phyloP scores from a whole-genome alignment of 2,888 invertebrate genomes.

The Phengaris arion region DNA sequence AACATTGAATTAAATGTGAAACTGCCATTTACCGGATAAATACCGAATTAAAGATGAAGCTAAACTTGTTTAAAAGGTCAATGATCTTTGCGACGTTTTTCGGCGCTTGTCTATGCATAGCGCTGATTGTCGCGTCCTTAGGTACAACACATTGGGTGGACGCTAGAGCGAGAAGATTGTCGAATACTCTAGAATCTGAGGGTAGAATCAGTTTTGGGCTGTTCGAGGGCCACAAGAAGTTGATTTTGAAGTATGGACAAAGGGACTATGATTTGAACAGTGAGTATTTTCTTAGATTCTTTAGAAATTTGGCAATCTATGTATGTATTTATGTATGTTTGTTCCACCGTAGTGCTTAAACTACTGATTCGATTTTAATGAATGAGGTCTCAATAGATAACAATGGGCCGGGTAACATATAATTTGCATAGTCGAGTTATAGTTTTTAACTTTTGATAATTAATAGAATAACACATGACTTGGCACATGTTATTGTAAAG shows the following conservation, averaged over 20 bases:
- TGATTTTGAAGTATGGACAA: slow-evolving; percentile 89
- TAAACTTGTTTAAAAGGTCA: slow-evolving; percentile 86
- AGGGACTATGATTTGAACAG: slow-evolving; percentile 87
- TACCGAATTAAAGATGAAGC: slow-evolving; percentile 65
- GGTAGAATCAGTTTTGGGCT: slow-evolving; percentile 91
- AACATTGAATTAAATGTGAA: not conserved
- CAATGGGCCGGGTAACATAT: too few relatives aligned
- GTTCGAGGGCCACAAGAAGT: slow-evolving; percentile 90
- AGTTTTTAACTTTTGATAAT: too few relatives aligned
- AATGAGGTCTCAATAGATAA: too few relatives aligned
- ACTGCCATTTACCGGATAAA: slow-evolving; percentile 8
- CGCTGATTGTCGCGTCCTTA: slow-evolving; percentile 88
- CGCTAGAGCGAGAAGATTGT: slow-evolving; percentile 84
- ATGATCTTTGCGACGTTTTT: slow-evolving; percentile 91
- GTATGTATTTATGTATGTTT: too few relatives aligned
- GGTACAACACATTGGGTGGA: slow-evolving; percentile 92
- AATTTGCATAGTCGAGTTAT: too few relatives aligned
- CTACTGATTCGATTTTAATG: too few relatives aligned
- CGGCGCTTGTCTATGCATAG: slow-evolving; percentile 87
- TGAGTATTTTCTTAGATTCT: slow-evolving; percentile 61
- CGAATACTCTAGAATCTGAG: slow-evolving; percentile 83
- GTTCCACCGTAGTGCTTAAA: too few relatives aligned
- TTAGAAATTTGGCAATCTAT: too few relatives aligned
- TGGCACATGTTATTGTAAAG: too few relatives aligned
- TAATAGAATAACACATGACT: too few relatives aligned